Conservation (phyloP, 2,888 invertebrate species). For the Phasia obesa region DNA sequence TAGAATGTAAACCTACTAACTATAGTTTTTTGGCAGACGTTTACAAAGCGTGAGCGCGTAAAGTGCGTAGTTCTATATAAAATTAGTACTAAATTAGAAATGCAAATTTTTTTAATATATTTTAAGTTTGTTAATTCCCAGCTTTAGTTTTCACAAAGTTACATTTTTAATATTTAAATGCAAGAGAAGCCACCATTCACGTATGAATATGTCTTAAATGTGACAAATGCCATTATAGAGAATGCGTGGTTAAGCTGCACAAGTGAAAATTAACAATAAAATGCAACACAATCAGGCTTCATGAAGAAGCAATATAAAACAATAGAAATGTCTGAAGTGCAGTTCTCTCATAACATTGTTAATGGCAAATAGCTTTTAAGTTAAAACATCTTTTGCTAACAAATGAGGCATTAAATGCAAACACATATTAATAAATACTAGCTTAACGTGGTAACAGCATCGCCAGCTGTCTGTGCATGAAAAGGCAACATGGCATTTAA, state of each 20-base stretch:
- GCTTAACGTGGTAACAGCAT: slow-evolving; percentile 21
- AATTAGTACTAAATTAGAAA: too few species aligned
- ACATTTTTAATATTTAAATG: too few species aligned
- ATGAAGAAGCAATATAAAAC: slow-evolving; percentile 4
- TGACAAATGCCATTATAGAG: slow-evolving; percentile 1
- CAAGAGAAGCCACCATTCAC: too few species aligned
- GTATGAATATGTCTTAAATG: not conserved
- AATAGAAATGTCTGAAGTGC: slow-evolving; percentile 7
- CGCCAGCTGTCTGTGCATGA: slow-evolving; percentile 13
- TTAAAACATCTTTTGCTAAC: slow-evolving; percentile 2
- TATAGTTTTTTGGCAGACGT: too few species aligned
- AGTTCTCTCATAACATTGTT: slow-evolving; percentile 9
- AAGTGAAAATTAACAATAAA: slow-evolving; percentile 37
- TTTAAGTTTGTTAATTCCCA: too few species aligned
- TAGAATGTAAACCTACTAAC: too few species aligned
- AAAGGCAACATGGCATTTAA: slow-evolving; percentile 32
- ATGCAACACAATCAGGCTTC: slow-evolving; percentile 41
- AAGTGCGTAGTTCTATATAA: too few species aligned
- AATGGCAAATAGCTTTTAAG: slow-evolving; percentile 17
- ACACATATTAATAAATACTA: slow-evolving; percentile 8
- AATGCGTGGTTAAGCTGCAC: slow-evolving; percentile 8
- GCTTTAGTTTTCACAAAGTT: too few species aligned
- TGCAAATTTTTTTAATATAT: too few species aligned
- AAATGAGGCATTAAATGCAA: slow-evolving; percentile 17
- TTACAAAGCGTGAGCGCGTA: too few species aligned